Evolutionary conservation across 2,113 vertebrate genomes (phyloP).

Genomic region (Hoplias malabaricus): DNA sequence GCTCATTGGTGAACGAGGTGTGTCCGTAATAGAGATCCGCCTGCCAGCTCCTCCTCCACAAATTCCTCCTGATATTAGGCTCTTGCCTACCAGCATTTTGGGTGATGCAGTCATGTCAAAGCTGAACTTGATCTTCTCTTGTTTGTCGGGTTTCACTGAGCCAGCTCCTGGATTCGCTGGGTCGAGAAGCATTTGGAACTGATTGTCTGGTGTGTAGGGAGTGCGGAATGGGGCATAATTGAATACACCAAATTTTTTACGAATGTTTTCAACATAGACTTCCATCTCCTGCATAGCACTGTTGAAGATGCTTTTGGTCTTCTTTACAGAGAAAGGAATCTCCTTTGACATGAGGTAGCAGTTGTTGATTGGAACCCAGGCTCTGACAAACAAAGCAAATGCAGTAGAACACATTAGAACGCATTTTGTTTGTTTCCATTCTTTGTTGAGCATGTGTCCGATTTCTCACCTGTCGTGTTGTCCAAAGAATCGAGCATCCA

Average conservation of each 20-base stretch:
- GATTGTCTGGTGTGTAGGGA: slow-evolving; percentile 93
- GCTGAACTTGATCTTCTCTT: slow-evolving; percentile 94
- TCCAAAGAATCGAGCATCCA: slow-evolving; percentile 97
- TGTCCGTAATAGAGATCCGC: slow-evolving; percentile 83
- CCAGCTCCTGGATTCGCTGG: slow-evolving; percentile 86
- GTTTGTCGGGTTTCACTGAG: slow-evolving; percentile 87
- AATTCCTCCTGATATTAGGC: slow-evolving; percentile 70
- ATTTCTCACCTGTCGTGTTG: slow-evolving; percentile 92
- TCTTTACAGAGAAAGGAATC: slow-evolving; percentile 99
- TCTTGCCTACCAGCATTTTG: slow-evolving; percentile 88
- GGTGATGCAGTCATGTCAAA: slow-evolving; percentile 95
- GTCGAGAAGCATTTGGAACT: slow-evolving; percentile 96
- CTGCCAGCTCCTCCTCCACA: slow-evolving; percentile 71
- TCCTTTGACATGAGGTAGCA: slow-evolving; percentile 99
- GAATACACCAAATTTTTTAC: slow-evolving; percentile 92
- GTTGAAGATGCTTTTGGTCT: slow-evolving; percentile 99
- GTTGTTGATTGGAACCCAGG: slow-evolving; percentile 99
- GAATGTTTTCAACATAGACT: slow-evolving; percentile 97
- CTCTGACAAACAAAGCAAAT: slow-evolving; percentile 72
- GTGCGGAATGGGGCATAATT: slow-evolving; percentile 97
- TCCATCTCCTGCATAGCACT: slow-evolving; percentile 99
- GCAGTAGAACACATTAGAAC: background rate
- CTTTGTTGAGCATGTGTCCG: background rate
- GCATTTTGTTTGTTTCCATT: background rate
- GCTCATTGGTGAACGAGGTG: slow-evolving; percentile 94